phyloP scores from a whole-genome alignment of 2,888 invertebrate genomes.

The Drosophila subquinaria region DNA sequence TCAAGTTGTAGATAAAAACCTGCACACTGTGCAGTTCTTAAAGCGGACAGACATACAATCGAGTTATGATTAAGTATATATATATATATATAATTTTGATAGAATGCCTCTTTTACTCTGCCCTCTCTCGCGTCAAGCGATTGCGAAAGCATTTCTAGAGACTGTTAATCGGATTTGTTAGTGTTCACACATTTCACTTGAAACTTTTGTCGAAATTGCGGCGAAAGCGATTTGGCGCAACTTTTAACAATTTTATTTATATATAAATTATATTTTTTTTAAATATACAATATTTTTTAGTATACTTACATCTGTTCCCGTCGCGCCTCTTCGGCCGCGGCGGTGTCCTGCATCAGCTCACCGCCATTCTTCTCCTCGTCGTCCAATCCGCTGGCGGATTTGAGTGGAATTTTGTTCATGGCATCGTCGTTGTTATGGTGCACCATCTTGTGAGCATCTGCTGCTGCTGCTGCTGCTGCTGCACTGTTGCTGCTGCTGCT shows the following conservation, averaged over 20 bases:
- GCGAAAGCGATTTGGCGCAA: constrained; percentile 16
- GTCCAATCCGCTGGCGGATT: constrained; percentile 78
- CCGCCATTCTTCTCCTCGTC: constrained; percentile 83
- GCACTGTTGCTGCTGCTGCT: constrained; percentile 24
- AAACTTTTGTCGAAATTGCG: constrained; percentile 19
- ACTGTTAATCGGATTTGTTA: constrained; percentile 4
- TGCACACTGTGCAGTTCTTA: not conserved
- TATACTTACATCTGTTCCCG: constrained; percentile 79
- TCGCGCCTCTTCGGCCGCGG: constrained; percentile 80
- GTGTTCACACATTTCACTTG: not conserved
- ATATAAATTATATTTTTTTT: not conserved
- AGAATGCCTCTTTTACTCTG: not conserved
- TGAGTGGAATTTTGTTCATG: constrained; percentile 83
- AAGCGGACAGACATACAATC: not conserved
- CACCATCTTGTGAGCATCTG: constrained; percentile 83
- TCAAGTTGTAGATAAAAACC: not conserved
- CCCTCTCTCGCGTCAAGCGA: not conserved
- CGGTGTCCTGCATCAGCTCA: constrained; percentile 81
- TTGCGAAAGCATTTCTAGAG: constrained; percentile 6
- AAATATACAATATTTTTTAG: not conserved
- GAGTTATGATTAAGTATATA: not conserved
- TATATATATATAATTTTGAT: not conserved
- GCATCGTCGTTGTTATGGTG: constrained; percentile 83
- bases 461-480: constrained; percentile 47
- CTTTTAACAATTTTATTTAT: not conserved